A percentile compares a stretch with the other conserved stretches of the same genome.
phyloP scores from a whole-genome alignment of 2,797 vertebrate genomes.

The Distichodus sexfasciatus region DNA sequence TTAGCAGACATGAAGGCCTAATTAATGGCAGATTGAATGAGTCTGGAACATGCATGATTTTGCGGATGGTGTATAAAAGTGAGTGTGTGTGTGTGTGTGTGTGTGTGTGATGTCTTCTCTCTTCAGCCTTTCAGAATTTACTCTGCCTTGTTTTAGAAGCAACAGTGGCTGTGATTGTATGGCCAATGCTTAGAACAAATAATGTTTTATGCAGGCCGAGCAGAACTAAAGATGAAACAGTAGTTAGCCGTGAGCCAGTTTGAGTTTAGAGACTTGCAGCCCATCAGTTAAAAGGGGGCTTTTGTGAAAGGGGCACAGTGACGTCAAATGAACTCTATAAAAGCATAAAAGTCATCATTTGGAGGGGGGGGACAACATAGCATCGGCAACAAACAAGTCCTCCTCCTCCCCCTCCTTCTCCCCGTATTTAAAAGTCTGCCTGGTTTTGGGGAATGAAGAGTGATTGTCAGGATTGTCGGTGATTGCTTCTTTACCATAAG shows the following conservation, averaged over 20 bases:
- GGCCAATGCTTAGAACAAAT: constrained; percentile 82
- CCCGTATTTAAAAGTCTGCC: constrained; percentile 75
- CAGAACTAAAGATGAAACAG: constrained; percentile 98
- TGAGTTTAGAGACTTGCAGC: constrained; percentile 85
- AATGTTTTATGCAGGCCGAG: constrained; percentile 88
- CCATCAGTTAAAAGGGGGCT: constrained; percentile 80
- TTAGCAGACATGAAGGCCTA: neutral
- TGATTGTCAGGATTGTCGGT: constrained; percentile 61
- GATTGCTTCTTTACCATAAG: constrained; percentile 34
- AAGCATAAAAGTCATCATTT: constrained; percentile 86
- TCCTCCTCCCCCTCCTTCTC: constrained; percentile 74
- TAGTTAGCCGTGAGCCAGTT: constrained; percentile 88
- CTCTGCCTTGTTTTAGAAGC: constrained; percentile 61
- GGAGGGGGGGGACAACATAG: constrained; percentile 75
- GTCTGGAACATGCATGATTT: neutral
- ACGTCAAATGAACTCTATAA: constrained; percentile 86
- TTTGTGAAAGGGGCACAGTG: constrained; percentile 86
- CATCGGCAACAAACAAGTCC: constrained; percentile 75
- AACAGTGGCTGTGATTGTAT: constrained; percentile 77
- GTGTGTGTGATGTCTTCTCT: constrained; percentile 5
- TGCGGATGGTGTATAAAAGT: neutral
- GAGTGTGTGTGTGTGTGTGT: constrained; percentile 1
- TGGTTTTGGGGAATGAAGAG: constrained; percentile 64
- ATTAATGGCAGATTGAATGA: neutral
- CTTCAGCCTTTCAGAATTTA: constrained; percentile 57